phyloP scores from a whole-genome alignment of 2,888 invertebrate species.

The Neoscelio sp. region DNA sequence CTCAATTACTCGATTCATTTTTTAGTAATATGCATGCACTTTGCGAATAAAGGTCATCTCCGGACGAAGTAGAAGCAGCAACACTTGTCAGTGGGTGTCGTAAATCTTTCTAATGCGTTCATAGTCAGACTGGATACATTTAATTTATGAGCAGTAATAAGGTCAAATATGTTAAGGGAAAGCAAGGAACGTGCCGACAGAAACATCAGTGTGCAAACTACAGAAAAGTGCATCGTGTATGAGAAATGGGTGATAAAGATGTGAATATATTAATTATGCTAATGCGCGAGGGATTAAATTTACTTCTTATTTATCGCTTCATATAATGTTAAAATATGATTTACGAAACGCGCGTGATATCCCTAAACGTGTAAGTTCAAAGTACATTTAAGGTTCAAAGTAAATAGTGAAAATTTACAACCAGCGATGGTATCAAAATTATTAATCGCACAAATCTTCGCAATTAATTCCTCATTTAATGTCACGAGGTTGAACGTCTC shows the following conservation, averaged over 20 bases:
- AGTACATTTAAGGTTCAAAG: too few relatives aligned
- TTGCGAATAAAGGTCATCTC: conserved; percentile 65
- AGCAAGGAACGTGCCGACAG: conserved; percentile 65
- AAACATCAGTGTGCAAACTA: conserved; percentile 30
- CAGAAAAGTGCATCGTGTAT: conserved; percentile 11
- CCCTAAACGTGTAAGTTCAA: background rate
- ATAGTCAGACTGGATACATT: conserved; percentile 67
- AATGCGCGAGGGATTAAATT: background rate
- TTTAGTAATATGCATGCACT: conserved; percentile 2
- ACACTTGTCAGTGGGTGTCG: conserved; percentile 62
- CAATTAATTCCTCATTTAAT: conserved; percentile 34
- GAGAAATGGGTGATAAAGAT: conserved; percentile 36
- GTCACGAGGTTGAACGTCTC: conserved; percentile 7
- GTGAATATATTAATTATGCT: conserved; percentile 38
- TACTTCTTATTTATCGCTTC: conserved; percentile 1
- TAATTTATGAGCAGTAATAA: conserved; percentile 71
- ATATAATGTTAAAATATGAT: background rate
- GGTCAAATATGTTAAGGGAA: conserved; percentile 73
- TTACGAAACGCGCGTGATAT: background rate
- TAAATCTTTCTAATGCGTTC: conserved; percentile 71
- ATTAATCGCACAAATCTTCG: conserved; percentile 35
- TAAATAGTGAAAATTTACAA: conserved; percentile 6
- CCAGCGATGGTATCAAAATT: conserved; percentile 23
- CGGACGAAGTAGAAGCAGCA: conserved; percentile 29
- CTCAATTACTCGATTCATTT: conserved; percentile 27